Base-by-base conservation (phyloP, 2,888 invertebrate genomes). In the Lithophane leautieri region DNA sequence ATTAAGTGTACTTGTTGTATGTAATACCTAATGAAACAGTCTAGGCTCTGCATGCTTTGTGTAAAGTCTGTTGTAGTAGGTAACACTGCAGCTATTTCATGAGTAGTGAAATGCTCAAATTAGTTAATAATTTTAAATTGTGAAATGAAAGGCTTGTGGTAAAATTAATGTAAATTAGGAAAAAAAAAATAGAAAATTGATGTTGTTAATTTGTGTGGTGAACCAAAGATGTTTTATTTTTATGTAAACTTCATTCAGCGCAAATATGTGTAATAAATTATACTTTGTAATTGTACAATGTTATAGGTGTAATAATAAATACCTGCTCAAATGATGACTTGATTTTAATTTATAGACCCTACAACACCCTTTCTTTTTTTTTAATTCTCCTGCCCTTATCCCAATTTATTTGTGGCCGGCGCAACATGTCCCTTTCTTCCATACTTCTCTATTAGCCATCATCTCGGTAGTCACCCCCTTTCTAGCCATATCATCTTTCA, bases 191-290 rank as follows among this genome's bases (percentile, higher is more conserved):
- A 92, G 91, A 88, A 92, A 92, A 93, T 94, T 91, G 93, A 94
- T 95, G 94, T 95, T 94, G 94, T 94, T 93, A 88, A 92, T 94
- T 94, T 93, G 91, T 95, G 94, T 93, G 91, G 93, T 94, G 90
- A 94, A 95, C 96, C 96, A 96, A 96, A 96, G 96, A 96, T 93
- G 93, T 95, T 95, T 91, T 94, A 95, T 95, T 95, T 94, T 95
- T 95, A 93, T 95, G 94, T 94, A 92, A 92, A 92, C 89, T 92
- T 90, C 91, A 93, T 93, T 93, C 93, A 93, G 91, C 93, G 92
- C 91, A 92, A 93, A 89, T 87, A 92, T 93, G 90, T 94, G 93
- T 93, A 93, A 89, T 93, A 93, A 89, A 93, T 91, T 92, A 92
- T 93, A 94, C 90, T 92, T 93, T 92, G 90, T 94, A 92, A 92